Percentiles rank a stretch among this genome's conserved stretches.
Evolutionary conservation across 2,797 vertebrate species (phyloP).

Genomic region (Phylloscopus collybita): DNA sequence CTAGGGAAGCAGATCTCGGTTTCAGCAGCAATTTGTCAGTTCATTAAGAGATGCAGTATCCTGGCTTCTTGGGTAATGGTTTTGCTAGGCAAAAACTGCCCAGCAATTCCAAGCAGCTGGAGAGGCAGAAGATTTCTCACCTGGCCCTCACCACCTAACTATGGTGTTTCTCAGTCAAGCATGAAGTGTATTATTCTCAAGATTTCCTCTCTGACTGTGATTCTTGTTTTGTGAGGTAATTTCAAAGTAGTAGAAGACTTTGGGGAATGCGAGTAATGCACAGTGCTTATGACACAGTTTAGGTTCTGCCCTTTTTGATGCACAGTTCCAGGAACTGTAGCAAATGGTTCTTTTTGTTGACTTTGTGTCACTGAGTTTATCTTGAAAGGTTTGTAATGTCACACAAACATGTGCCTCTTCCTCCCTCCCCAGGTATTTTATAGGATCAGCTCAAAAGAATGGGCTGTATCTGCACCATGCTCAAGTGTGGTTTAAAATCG

Average conservation of each 20-base stretch:
- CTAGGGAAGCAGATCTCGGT: neutral
- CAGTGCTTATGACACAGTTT: neutral
- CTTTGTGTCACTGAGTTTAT: neutral
- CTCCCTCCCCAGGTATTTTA: neutral
- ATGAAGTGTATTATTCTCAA: neutral
- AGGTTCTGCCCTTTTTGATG: neutral
- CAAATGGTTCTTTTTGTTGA: neutral
- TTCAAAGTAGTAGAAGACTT: neutral
- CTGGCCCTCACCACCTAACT: neutral
- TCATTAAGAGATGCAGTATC: neutral
- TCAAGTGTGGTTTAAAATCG: neutral
- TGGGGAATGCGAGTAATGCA: neutral
- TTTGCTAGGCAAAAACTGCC: neutral
- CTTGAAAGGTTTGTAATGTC: neutral
- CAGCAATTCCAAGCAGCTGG: neutral
- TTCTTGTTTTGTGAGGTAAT: neutral
- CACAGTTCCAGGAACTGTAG: neutral
- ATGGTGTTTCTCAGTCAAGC: neutral
- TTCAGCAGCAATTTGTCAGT: neutral
- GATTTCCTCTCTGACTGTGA: neutral
- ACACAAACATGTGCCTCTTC: neutral
- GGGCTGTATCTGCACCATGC: neutral
- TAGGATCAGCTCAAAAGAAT: neutral
- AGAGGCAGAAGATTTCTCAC: neutral
- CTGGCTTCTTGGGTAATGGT: neutral